phyloP scores from a whole-genome alignment of 92 coral and sea anemone species.

The Paragorgia papillata region DNA sequence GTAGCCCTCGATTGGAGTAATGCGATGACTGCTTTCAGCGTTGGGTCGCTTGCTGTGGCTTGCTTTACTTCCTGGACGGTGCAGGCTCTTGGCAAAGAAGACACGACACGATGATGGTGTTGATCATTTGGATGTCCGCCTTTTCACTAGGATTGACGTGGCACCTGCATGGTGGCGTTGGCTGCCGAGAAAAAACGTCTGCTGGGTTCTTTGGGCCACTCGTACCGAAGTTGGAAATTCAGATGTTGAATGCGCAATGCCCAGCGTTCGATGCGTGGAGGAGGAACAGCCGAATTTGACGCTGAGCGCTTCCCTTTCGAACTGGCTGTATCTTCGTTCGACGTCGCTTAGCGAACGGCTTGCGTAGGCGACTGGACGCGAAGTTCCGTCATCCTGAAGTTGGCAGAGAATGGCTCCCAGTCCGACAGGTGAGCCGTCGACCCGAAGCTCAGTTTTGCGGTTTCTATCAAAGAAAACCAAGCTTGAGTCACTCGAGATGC shows the following conservation, averaged over 20 bases:
- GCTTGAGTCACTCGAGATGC: too few species aligned
- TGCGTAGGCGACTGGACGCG: background rate
- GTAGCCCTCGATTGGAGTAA: background rate
- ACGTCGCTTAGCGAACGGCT: conserved; percentile 1
- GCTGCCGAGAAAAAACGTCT: background rate
- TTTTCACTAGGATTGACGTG: too few species aligned
- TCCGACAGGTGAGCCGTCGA: conserved; percentile 5
- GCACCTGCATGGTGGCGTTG: too few species aligned
- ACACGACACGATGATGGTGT: too few species aligned
- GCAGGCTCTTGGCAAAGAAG: background rate
- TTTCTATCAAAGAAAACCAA: too few species aligned
- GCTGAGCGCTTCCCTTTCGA: conserved; percentile 3
- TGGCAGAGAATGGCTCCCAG: conserved; percentile 10
- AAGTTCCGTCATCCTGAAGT: conserved; percentile 5
- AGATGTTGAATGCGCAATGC: conserved; percentile 2
- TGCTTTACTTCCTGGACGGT: background rate
- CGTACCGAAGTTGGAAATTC: background rate
- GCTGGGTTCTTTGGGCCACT: background rate
- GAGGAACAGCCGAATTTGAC: conserved; percentile 10
- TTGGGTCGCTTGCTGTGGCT: too few species aligned
- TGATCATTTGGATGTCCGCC: too few species aligned
- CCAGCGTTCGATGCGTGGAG: background rate
- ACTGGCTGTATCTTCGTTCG: background rate
- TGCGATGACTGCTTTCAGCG: too few species aligned
- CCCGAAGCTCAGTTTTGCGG: too few species aligned